Base-by-base conservation (phyloP, 2,888 invertebrate species). In the Ariolimax columbianus region DNA sequence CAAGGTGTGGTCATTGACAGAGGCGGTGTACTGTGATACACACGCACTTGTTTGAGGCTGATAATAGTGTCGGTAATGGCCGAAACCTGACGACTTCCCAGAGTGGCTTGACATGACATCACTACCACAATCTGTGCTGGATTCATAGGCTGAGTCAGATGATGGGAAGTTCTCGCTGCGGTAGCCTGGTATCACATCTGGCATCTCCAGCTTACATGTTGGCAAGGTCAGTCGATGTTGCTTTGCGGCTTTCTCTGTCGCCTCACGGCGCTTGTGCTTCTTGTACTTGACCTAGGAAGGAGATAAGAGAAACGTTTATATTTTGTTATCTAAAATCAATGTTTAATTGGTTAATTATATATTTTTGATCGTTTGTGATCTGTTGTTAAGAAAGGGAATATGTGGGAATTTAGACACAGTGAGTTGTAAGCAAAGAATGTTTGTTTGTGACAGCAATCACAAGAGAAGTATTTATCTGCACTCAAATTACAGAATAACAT, bases 211-310 rank as follows among this genome's bases (percentile, higher is more conserved):
- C 51, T 85, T 85, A 36, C 85, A 85, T 11, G 81, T 81, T 0
- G 85, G 85, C 26, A 85, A 30, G 26, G 66, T 43, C 19, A 81
- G 63, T 26, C 70, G n/a, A 14, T 80, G 87, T 55, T 90, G 89
- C 84, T 90, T 91, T 77, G 88, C 85, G 11, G 89, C 55, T 30
- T 89, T 88, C 3, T 84, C 86, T 3, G 86, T 86, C 23, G 88
- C 96, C 90, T 95, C 89, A 96, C 95, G 98, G 97, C 96, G 98
- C 98, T 95, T 98, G 83, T 91, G 97, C 95, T 98, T 99, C 95
- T 98, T 98, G 95, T 99, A 99, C 95, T 98, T 98, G 81, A 98
- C 98, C 96, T 96, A 86, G 23, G 87, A 83, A 77, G 68, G 91
- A 77, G 88, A 55, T 36, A 70, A 23, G 3, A 66, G 66, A 19